These are phyloP conservation scores for Scophthalmus maximus DNA, from an alignment of 2,113 vertebrate species.

Conservation along the genomic window DNA sequence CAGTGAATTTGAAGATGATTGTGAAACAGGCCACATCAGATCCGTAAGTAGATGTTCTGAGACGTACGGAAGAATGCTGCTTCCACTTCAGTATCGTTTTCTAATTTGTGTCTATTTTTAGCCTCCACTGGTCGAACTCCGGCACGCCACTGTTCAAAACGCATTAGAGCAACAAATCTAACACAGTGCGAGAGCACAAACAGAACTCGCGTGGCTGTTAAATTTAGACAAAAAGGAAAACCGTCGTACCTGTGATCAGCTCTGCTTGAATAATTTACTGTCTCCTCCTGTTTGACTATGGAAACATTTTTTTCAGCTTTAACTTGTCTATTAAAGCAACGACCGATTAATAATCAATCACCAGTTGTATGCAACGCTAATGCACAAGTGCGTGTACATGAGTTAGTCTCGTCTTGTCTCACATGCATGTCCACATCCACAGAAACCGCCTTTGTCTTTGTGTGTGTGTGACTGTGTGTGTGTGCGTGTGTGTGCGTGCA, in stretches of 20 bases:
- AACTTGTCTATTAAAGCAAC: slow-evolving; percentile 2
- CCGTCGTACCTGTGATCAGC: neutral
- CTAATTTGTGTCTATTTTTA: neutral
- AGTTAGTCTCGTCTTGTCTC: slow-evolving; percentile 10
- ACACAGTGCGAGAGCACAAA: neutral
- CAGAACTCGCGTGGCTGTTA: slow-evolving; percentile 7
- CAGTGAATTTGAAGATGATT: no score
- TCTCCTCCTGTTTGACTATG: slow-evolving; percentile 4
- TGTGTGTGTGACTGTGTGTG: neutral
- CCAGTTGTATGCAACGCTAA: neutral
- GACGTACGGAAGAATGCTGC: neutral
- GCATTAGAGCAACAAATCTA: neutral
- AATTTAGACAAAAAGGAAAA: slow-evolving; percentile 1
- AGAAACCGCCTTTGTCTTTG: slow-evolving; percentile 9
- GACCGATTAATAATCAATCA: slow-evolving; percentile 41
- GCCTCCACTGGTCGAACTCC: neutral
- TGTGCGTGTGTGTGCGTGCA: slow-evolving; percentile 40
- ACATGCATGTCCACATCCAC: neutral
- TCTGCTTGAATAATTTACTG: neutral
- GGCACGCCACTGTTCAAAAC: neutral
- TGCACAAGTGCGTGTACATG: slow-evolving; percentile 5
- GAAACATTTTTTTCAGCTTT: slow-evolving; percentile 14
- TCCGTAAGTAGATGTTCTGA: neutral
- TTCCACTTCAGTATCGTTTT: neutral
- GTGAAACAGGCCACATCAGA: no score